Base-by-base conservation (phyloP, 1,140 invertebrate genomes). In the Meloidogyne hapla region DNA sequence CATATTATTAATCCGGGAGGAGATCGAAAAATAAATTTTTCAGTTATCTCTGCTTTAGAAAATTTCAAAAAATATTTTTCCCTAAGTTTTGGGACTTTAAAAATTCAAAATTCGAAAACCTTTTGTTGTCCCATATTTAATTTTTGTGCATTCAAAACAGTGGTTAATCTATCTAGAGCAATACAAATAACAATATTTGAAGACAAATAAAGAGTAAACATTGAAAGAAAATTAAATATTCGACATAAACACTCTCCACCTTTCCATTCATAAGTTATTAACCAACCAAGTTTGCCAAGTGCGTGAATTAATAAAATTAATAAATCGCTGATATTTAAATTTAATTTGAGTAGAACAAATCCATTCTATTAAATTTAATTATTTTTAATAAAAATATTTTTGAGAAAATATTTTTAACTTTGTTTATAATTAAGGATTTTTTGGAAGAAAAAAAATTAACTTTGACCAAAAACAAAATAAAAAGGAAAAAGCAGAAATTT, bases 171-270 rank as follows among this genome's bases (percentile, higher is more conserved):
- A 70, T 86, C 84, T 1, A 86, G 28, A 8, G 85, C 84, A 45
- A 86, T 86, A 45, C 83, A 85, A 26, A 85, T 75, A n/a, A 87
- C 77, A 63, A 86, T 85, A 69, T 87, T 87, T 1, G 84, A 87
- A 45, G 67, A 74, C n/a, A 83, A 42, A 76, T 86, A 87, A 13
- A 87, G 68, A 2, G 81, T 77, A 72, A 86, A 84, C 81, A 87
- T 85, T 13, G 80, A 81, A 15, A 79, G 56, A 69, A 86, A 84
- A 62, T 85, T 84, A 70, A 87, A 84, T 28, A 83, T 21, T 66
- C 85, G 66, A 48, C 84, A 85, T 12, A 85, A 62, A 25, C 40
- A 26, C 13, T 87, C 84, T 15, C 85, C 85, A 38, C 75, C 78
- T 12, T 70, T 45, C 84, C 84, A 86, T 63, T 86, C 76, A 63